phyloP scores from a whole-genome alignment of 1,140 invertebrate genomes.

The Goniozus legneri region DNA sequence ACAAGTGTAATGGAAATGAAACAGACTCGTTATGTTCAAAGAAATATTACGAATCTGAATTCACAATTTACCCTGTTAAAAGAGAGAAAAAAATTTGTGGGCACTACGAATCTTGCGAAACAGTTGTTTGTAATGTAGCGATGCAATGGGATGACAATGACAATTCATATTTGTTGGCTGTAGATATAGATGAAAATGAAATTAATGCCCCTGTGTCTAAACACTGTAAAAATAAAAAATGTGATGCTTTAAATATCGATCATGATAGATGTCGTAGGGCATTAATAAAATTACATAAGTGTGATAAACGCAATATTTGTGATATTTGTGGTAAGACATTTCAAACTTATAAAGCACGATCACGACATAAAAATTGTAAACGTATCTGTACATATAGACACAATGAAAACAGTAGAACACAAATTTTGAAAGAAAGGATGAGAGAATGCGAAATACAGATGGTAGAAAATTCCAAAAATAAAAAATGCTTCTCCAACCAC shows the following conservation, averaged over 20 bases:
- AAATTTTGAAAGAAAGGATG: constrained; percentile 42
- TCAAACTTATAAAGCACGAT: constrained; percentile 32
- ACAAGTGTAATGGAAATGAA: constrained; percentile 21
- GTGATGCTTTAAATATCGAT: constrained; percentile 47
- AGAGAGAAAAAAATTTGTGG: constrained; percentile 37
- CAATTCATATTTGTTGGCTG: constrained; percentile 35
- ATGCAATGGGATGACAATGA: constrained; percentile 35
- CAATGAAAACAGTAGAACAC: constrained; percentile 29
- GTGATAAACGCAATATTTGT: constrained; percentile 30
- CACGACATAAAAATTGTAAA: constrained; percentile 42
- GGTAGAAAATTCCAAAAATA: constrained; percentile 29
- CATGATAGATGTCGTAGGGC: constrained; percentile 43
- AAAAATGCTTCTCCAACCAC: constrained; percentile 38
- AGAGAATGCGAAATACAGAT: constrained; percentile 45
- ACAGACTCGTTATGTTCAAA: constrained; percentile 40
- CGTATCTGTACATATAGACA: constrained; percentile 39
- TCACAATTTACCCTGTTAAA: constrained; percentile 35
- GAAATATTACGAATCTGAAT: constrained; percentile 42
- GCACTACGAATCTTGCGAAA: constrained; percentile 43
- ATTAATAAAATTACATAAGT: constrained; percentile 31
- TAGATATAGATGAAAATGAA: constrained; percentile 36
- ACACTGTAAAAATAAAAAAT: constrained; percentile 37
- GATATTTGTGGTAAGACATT: constrained; percentile 41
- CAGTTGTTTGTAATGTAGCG: constrained; percentile 38
- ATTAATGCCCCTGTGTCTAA: constrained; percentile 39